Evolutionary conservation across 2,797 vertebrate genomes (phyloP).

Genomic region (Amblyopsis hoosieri): DNA sequence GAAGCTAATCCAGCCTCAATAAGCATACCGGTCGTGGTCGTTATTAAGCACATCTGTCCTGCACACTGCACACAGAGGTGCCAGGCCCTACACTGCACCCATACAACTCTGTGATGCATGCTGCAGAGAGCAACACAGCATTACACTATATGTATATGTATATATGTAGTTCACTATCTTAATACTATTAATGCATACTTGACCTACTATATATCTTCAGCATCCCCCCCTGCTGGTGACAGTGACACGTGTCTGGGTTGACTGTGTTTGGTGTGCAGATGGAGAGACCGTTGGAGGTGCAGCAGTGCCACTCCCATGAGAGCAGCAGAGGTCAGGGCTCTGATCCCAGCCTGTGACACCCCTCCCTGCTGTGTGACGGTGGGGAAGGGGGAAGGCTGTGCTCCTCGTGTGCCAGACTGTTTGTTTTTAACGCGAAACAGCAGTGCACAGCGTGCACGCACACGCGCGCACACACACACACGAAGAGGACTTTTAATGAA

Average conservation of each 20-base stretch:
- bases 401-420: slow-evolving; percentile 43
- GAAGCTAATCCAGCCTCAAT: too few relatives aligned
- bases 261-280: slow-evolving; percentile 52
- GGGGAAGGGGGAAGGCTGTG: slow-evolving; percentile 36
- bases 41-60: too few relatives aligned
- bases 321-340: slow-evolving; percentile 64
- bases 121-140: too few relatives aligned
- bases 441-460: slow-evolving; percentile 41
- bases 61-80: too few relatives aligned
- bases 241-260: slow-evolving; percentile 61
- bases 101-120: too few relatives aligned
- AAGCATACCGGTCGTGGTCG: too few relatives aligned
- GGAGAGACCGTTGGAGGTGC: slow-evolving; percentile 67
- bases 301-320: slow-evolving; percentile 53
- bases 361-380: slow-evolving; percentile 9
- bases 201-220: slow-evolving; percentile 32
- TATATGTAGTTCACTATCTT: too few relatives aligned
- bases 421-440: slow-evolving; percentile 50
- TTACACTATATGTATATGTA: too few relatives aligned
- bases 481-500: slow-evolving; percentile 74
- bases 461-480: slow-evolving; percentile 19
- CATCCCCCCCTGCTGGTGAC: slow-evolving; percentile 49
- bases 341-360: slow-evolving; percentile 52
- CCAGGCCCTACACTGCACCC: too few relatives aligned
- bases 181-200: too few relatives aligned